Base-by-base conservation (phyloP, 2,113 vertebrate genomes). In the Eptesicus fuscus region DNA sequence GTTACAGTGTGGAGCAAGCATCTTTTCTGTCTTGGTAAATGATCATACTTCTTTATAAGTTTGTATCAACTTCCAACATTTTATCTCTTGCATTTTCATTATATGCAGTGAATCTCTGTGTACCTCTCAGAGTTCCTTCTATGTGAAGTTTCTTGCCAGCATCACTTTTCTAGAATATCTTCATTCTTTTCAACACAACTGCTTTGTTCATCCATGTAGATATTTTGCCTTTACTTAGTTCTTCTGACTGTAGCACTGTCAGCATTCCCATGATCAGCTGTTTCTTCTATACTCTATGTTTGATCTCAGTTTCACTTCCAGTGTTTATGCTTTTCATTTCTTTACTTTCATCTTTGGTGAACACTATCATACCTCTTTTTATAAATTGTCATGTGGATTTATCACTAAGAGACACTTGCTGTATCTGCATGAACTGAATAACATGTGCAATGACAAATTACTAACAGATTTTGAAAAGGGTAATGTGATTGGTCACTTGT, bases 11-110 rank as follows among this genome's bases (percentile, higher is more conserved):
- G 69, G n/a, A 83, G 2, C 1, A 23, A 74, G 12, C 47, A 30
- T 74, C 40, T 82, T 76, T 95, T 86, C 20, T 89, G 17, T 65
- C 76, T 78, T 30, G 22, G 17, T 37, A 56, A 71, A 73, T 86
- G 69, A 44, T 49, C 37, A 1, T 84, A 35, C 35, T 91, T 37
- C 22, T 63, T 73, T 35, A 14, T 51, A 22, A 42, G 28, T 74
- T 73, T 83, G 30, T 69, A 8, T 77, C 37, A 47, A 11, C 37
- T 56, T 82, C 51, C 17, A 85, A 1, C 47, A 13, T 85, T 88
- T 76, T 73, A 23, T 71, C 17, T 51, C 69, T 69, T 79, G 28
- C 77, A 25, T 85, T 74, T 80, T 69, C n/a, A 22, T 22, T 17
- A 5, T 44, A 61, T 61, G 56, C 23, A 59, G 1, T 59, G 59